Base-by-base conservation (phyloP, 2,888 invertebrate species). In the Monoplex corrugatus region DNA sequence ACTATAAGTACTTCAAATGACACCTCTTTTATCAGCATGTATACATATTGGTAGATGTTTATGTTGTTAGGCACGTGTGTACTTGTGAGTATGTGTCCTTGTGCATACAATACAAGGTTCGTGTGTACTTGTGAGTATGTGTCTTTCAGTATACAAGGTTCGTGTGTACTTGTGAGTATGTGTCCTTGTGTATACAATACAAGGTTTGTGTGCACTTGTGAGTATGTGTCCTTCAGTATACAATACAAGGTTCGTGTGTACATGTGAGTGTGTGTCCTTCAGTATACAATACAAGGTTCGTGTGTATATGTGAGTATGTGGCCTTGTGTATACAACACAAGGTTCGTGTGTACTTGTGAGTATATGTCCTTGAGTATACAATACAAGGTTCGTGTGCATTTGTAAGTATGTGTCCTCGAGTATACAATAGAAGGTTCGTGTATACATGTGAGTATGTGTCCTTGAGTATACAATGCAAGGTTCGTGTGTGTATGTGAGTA, bases 201-300 rank as follows among this genome's bases (percentile, higher is more conserved):
- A n/a, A 28, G 68, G 8, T 19, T 68, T 68, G 78, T 23, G 78
- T 78, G 78, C 38, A 38, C 38, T 32, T 35, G 72, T 72, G 72
- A 19, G 72, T 72, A n/a, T 72, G 78, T 35, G 78, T n/a, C n/a
- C n/a, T n/a, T n/a, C n/a, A n/a, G n/a, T n/a, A 68, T 50, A 86
- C 19, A 86, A 23, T 68, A n/a, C 16, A 72, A 72, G n/a, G 10
- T 72, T 13, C 6, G 78, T 35, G 35, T 78, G 28, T 23, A 8
- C 40, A 23, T 6, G 78, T 78, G 78, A 19, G 78, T 35, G 78
- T 38, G 78, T 78, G 35, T 38, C n/a, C n/a, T n/a, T n/a, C n/a
- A n/a, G n/a, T n/a, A n/a, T n/a, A n/a, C n/a, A n/a, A n/a, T n/a
- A n/a, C n/a, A n/a, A n/a, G n/a, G n/a, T n/a, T n/a, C n/a, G 78